These are phyloP conservation scores for Pollicipes pollicipes DNA, from an alignment of 1,140 invertebrate species.

Conservation along the genomic window DNA sequence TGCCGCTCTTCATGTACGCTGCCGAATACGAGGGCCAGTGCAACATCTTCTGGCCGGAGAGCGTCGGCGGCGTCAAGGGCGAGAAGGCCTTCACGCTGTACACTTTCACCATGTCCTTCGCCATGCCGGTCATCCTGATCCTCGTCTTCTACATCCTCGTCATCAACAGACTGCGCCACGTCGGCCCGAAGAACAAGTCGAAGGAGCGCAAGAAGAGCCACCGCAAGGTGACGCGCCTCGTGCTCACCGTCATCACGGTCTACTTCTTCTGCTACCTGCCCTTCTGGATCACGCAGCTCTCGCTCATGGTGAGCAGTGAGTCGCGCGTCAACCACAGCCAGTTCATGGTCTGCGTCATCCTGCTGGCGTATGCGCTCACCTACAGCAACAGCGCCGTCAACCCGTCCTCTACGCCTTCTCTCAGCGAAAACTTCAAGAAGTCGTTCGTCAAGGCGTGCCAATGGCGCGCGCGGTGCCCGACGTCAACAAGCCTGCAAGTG, in stretches of 20 bases:
- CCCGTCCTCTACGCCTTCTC: constrained; percentile 89
- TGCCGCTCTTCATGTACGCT: constrained; percentile 85
- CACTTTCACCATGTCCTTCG: constrained; percentile 80
- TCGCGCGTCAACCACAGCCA: constrained; percentile 46
- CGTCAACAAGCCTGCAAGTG: constrained; percentile 60
- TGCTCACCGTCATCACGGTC: constrained; percentile 90
- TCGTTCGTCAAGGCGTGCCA: constrained; percentile 67
- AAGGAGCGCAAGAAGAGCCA: constrained; percentile 86
- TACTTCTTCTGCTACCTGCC: constrained; percentile 94
- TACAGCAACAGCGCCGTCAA: constrained; percentile 97
- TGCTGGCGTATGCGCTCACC: constrained; percentile 68
- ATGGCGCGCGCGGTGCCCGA: constrained; percentile 39
- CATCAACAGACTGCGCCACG: constrained; percentile 65
- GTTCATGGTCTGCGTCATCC: constrained; percentile 54
- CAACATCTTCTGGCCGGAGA: constrained; percentile 63
- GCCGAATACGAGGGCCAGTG: constrained; percentile 43
- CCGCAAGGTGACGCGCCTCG: constrained; percentile 73
- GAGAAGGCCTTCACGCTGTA: constrained; percentile 68
- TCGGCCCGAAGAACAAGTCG: constrained; percentile 56
- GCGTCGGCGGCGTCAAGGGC: constrained; percentile 28
- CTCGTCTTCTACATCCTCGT: constrained; percentile 92
- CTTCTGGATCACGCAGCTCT: constrained; percentile 73
- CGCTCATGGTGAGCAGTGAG: constrained; percentile 46
- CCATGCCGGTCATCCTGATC: constrained; percentile 76
- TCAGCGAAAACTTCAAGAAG: constrained; percentile 88